These are phyloP conservation scores for Acleris sparsana DNA, from an alignment of 2,888 invertebrate genomes.

Conservation along the genomic window DNA sequence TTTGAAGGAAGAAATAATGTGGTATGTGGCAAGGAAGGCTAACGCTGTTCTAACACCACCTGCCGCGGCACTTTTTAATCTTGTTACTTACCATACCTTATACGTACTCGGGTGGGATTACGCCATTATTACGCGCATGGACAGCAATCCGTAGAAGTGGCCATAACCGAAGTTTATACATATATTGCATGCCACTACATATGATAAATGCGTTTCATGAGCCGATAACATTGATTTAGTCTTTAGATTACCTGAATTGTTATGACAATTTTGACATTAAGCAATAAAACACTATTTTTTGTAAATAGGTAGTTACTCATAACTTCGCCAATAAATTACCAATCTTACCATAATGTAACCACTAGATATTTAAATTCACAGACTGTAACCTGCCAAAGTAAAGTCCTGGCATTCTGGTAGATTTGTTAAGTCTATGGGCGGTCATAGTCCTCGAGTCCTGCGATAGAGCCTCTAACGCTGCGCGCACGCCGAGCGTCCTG, in stretches of 20 bases:
- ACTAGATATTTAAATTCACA: too few species aligned
- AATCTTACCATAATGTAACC: too few species aligned
- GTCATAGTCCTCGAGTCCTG: slow-evolving; percentile 70
- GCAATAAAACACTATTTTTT: too few species aligned
- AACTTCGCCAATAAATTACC: too few species aligned
- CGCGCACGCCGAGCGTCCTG: slow-evolving; percentile 66
- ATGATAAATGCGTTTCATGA: too few species aligned
- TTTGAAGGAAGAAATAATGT: slow-evolving; percentile 22
- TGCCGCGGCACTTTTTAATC: slow-evolving; percentile 77
- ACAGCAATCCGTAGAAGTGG: slow-evolving; percentile 47
- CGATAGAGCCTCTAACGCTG: slow-evolving; percentile 77
- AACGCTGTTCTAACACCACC: slow-evolving; percentile 77
- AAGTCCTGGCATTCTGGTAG: background rate
- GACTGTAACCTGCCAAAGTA: background rate
- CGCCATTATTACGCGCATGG: slow-evolving; percentile 60
- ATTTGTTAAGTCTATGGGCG: slow-evolving; percentile 58
- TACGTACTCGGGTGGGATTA: slow-evolving; percentile 76
- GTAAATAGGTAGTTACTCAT: too few species aligned
- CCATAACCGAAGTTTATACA: background rate
- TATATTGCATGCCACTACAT: too few species aligned
- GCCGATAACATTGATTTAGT: too few species aligned
- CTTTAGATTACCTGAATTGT: too few species aligned
- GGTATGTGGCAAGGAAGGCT: slow-evolving; percentile 41
- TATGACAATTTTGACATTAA: too few species aligned
- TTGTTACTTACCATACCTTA: slow-evolving; percentile 77